phyloP scores from a whole-genome alignment of 2,797 vertebrate genomes.

The Sylvia borin region DNA sequence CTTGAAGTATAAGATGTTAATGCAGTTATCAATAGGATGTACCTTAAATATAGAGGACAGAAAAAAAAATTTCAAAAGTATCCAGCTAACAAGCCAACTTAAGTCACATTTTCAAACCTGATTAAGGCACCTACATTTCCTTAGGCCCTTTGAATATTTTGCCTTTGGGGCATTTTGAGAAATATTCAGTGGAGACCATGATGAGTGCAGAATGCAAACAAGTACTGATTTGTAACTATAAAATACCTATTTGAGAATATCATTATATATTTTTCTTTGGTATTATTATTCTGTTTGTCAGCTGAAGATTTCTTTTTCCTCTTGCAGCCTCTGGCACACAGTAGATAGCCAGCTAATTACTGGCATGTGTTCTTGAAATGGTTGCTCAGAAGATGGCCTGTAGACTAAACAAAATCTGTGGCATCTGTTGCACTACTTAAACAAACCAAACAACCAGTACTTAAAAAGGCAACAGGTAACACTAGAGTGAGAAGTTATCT shows the following conservation, averaged over 20 bases:
- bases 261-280: background rate
- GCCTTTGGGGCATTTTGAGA: background rate
- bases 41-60: background rate
- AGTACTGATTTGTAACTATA: background rate
- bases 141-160: background rate
- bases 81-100: background rate
- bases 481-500: background rate
- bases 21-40: background rate
- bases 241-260: constrained; percentile 6
- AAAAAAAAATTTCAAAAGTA: background rate
- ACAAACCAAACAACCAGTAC: background rate
- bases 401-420: constrained; percentile 71
- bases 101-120: background rate
- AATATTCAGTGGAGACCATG: constrained; percentile 5
- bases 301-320: background rate
- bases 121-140: background rate
- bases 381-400: constrained; percentile 50
- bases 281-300: constrained; percentile 27
- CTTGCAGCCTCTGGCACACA: background rate
- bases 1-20: background rate
- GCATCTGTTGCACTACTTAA: constrained; percentile 42
- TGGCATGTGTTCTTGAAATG: constrained; percentile 57
- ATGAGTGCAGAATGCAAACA: constrained; percentile 12
- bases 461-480: constrained; percentile 26
- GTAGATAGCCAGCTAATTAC: constrained; percentile 55